These are phyloP conservation scores for Dasypogon diadema DNA, from an alignment of 2,888 invertebrate genomes.

Conservation along the genomic window DNA sequence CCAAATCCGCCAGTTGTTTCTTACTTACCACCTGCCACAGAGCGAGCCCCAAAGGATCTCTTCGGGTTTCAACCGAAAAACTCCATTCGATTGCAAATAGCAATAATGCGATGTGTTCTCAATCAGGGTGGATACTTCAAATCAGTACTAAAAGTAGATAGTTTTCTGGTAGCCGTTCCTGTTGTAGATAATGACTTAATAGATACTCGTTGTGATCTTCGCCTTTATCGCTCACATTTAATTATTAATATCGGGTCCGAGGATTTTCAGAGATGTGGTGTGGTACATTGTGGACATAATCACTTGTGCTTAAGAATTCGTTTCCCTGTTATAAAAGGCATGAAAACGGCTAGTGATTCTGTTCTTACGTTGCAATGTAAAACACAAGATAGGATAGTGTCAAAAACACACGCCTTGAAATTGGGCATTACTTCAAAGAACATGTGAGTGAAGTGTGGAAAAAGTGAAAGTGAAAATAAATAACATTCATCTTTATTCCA, in stretches of 20 bases:
- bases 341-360: conserved; percentile 71
- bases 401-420: conserved; percentile 70
- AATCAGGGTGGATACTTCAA: conserved; percentile 64
- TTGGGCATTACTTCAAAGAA: conserved; percentile 67
- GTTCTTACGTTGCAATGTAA: conserved; percentile 72
- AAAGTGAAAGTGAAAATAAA: too few relatives aligned
- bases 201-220: conserved; percentile 63
- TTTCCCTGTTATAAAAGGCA: conserved; percentile 71
- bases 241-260: conserved; percentile 68
- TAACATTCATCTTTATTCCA: neutral
- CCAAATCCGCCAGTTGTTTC: conserved; percentile 22
- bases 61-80: conserved; percentile 23
- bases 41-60: conserved; percentile 53
- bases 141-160: conserved; percentile 66
- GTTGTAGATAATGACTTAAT: conserved; percentile 65
- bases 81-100: conserved; percentile 62
- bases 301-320: conserved; percentile 72
- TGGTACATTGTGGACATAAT: conserved; percentile 68
- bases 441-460: conserved; percentile 62
- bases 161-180: conserved; percentile 64
- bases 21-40: conserved; percentile 43
- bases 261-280: conserved; percentile 71
- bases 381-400: conserved; percentile 70
- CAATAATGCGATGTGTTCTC: conserved; percentile 65
- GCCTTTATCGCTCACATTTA: conserved; percentile 63